Percentiles rank a stretch among this genome's conserved stretches.
phyloP scores from a whole-genome alignment of 1,140 invertebrate species.

The Zeugodacus cucurbitae region DNA sequence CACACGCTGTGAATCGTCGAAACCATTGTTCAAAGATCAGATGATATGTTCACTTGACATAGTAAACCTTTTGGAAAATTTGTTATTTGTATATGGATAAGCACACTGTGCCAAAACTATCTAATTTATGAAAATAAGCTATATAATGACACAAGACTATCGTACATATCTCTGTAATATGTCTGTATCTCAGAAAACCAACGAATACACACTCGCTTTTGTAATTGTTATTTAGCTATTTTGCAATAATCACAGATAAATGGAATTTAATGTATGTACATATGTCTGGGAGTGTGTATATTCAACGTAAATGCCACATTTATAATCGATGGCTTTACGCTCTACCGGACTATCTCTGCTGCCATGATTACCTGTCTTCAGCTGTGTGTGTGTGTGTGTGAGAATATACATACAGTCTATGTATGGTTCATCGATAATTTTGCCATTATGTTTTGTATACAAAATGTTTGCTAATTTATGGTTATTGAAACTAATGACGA shows the following conservation, averaged over 20 bases:
- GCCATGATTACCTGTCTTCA: no score
- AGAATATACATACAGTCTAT: no score
- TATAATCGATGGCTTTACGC: neutral
- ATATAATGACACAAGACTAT: neutral
- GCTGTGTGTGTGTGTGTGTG: neutral
- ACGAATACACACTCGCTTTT: neutral
- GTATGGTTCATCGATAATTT: neutral
- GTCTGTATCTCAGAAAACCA: neutral
- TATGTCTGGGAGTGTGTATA: neutral
- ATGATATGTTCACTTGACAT: no score
- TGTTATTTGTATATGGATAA: no score
- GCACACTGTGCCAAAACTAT: no score
- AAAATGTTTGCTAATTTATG: conserved; percentile 13
- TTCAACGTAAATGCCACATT: neutral
- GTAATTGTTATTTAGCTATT: neutral
- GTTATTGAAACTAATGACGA: neutral
- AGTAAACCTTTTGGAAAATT: no score
- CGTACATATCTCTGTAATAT: neutral
- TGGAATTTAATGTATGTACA: neutral
- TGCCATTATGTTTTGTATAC: neutral
- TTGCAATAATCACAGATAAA: neutral
- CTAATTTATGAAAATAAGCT: no score
- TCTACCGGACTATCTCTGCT: neutral
- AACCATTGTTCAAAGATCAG: no score
- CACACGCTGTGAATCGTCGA: no score